Percentiles rank a stretch among this genome's conserved stretches.
Evolutionary conservation across 1,140 invertebrate species (phyloP).

Genomic region (Geopemphigus sp.): DNA sequence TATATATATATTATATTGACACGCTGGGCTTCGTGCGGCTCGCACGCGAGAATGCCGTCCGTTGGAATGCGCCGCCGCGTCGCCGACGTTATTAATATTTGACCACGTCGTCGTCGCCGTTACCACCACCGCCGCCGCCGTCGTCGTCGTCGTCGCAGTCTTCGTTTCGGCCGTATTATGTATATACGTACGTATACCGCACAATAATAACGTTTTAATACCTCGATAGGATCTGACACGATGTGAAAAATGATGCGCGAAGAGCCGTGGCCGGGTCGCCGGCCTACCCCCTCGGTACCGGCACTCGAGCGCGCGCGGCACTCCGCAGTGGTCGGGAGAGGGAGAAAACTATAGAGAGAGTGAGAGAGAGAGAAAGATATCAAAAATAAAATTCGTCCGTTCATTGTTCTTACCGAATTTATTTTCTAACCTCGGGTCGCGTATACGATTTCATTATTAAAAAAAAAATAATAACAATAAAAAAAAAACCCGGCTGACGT

Average conservation of each 20-base stretch:
- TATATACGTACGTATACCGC: too few relatives aligned
- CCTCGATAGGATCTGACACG: slow-evolving; percentile 46
- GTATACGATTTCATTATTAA: slow-evolving; percentile 38
- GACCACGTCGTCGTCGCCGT: not conserved
- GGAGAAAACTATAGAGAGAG: too few relatives aligned
- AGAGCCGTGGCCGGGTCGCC: too few relatives aligned
- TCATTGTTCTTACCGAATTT: slow-evolving; percentile 47
- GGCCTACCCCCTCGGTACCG: too few relatives aligned
- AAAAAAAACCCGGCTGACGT: slow-evolving; percentile 26
- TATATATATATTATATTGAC: too few relatives aligned
- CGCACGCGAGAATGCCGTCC: slow-evolving; percentile 36
- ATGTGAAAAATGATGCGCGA: slow-evolving; percentile 48
- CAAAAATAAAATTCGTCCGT: slow-evolving; percentile 35
- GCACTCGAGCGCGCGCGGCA: too few relatives aligned
- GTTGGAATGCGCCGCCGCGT: slow-evolving; percentile 19
- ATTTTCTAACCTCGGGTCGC: slow-evolving; percentile 33
- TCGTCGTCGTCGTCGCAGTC: too few relatives aligned
- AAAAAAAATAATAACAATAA: not conserved
- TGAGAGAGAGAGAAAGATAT: too few relatives aligned
- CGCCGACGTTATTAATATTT: slow-evolving; percentile 40
- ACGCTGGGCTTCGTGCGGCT: slow-evolving; percentile 9
- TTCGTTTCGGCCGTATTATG: too few relatives aligned
- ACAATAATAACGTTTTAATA: slow-evolving; percentile 47
- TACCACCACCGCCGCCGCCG: too few relatives aligned
- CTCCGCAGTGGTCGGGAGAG: too few relatives aligned